Conservation (phyloP, 2,797 vertebrate genomes). For the Platyrinchus mystaceus region DNA sequence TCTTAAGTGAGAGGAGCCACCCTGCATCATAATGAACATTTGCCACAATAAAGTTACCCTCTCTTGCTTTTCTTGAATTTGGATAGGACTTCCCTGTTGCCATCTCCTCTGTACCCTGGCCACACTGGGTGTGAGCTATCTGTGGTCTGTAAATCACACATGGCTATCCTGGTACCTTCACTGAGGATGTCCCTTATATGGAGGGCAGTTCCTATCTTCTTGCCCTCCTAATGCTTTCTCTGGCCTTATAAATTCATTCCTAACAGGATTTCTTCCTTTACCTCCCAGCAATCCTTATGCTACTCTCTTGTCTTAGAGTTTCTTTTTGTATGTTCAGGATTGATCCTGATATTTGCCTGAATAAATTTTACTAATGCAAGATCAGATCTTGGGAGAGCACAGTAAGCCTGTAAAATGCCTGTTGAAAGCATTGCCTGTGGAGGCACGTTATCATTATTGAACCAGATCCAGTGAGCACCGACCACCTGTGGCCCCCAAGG, state of each 20-base stretch:
- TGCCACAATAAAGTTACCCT: not conserved
- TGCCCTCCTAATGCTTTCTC: not conserved
- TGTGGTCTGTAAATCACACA: not conserved
- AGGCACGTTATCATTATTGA: not conserved
- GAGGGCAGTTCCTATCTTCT: not conserved
- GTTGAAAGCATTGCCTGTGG: not conserved
- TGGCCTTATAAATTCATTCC: not conserved
- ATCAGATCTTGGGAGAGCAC: not conserved
- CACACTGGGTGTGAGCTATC: rapidly evolving
- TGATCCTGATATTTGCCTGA: not conserved
- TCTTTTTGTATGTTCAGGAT: not conserved
- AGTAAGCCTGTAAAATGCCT: not conserved
- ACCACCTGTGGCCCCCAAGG: not conserved
- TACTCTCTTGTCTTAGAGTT: not conserved
- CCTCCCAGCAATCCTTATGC: not conserved
- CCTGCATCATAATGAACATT: not conserved
- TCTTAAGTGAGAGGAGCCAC: not conserved
- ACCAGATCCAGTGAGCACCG: not conserved
- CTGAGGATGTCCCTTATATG: not conserved
- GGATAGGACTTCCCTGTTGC: not conserved
- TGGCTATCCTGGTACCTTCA: not conserved
- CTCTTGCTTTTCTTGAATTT: not conserved
- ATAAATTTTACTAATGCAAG: not conserved
- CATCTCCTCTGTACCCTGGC: not conserved
- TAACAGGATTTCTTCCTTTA: not conserved